Evolutionary conservation across 1,140 invertebrate genomes (phyloP).

Genomic region (Mizuhopecten yessoensis): DNA sequence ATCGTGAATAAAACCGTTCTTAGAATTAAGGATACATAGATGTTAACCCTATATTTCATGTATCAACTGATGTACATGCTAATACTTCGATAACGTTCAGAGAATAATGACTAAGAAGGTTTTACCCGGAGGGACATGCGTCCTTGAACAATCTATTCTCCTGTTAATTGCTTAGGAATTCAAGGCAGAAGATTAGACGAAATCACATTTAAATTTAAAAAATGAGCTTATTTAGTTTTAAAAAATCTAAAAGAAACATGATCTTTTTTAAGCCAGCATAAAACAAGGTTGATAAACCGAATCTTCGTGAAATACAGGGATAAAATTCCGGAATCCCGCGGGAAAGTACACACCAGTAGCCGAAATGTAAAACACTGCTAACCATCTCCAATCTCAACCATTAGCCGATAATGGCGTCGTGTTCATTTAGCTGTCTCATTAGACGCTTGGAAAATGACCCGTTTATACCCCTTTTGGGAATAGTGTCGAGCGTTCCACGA

Average conservation of each 20-base stretch:
- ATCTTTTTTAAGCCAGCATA: not conserved
- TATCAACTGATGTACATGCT: no score
- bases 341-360: conserved; percentile 11
- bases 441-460: conserved; percentile 26
- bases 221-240: not conserved
- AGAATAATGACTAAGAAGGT: not conserved
- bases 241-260: not conserved
- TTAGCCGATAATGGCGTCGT: conserved; percentile 51
- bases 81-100: no score
- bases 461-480: conserved; percentile 51
- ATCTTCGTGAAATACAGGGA: not conserved
- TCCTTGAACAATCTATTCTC: not conserved
- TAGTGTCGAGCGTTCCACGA: not conserved
- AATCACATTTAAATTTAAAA: conserved; percentile 24
- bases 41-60: no score
- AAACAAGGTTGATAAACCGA: not conserved
- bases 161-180: not conserved
- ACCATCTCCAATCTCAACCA: conserved; percentile 50
- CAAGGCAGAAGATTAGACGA: not conserved
- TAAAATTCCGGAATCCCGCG: not conserved
- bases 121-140: not conserved
- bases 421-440: conserved; percentile 53
- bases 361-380: conserved; percentile 53
- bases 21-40: no score
- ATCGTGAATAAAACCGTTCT: no score